Evolutionary conservation across 2,888 invertebrate genomes (phyloP).

Genomic region (Acanthacorydalis orientalis): DNA sequence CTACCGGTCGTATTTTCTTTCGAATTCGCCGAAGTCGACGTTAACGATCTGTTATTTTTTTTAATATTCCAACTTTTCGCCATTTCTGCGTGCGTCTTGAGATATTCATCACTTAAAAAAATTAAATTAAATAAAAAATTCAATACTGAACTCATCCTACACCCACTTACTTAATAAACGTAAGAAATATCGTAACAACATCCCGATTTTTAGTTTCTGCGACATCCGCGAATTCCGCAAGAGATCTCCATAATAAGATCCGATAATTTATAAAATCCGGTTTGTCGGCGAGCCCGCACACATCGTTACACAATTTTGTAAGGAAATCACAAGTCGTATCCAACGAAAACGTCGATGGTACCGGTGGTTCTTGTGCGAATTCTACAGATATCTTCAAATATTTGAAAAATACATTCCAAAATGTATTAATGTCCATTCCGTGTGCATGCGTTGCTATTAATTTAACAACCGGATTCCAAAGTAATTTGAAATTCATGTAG

Average conservation of each 20-base stretch:
- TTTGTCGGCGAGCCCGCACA: constrained; percentile 32
- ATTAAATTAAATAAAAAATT: constrained; percentile 5
- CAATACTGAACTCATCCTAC: constrained; percentile 8
- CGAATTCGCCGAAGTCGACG: constrained; percentile 13
- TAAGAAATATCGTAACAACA: constrained; percentile 60
- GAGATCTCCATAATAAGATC: constrained; percentile 62
- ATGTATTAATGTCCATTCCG: constrained; percentile 37
- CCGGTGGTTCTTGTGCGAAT: constrained; percentile 23
- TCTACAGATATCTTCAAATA: constrained; percentile 36
- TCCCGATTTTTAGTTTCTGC: constrained; percentile 70
- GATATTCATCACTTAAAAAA: constrained; percentile 35
- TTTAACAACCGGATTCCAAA: constrained; percentile 73
- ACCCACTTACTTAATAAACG: constrained; percentile 51
- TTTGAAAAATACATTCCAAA: constrained; percentile 54
- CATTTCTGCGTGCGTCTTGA: constrained; percentile 36
- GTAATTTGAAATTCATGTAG: constrained; percentile 70
- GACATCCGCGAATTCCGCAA: constrained; percentile 54
- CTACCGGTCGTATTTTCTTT: constrained; percentile 22
- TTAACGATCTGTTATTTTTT: constrained; percentile 16
- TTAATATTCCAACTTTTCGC: constrained; percentile 37
- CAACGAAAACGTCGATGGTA: constrained; percentile 2
- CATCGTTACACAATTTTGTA: neutral
- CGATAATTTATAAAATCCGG: constrained; percentile 63
- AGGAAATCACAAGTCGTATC: constrained; percentile 15
- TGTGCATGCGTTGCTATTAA: constrained; percentile 60